Conservation (phyloP, 2,888 invertebrate genomes). For the Rhingia rostrata region DNA sequence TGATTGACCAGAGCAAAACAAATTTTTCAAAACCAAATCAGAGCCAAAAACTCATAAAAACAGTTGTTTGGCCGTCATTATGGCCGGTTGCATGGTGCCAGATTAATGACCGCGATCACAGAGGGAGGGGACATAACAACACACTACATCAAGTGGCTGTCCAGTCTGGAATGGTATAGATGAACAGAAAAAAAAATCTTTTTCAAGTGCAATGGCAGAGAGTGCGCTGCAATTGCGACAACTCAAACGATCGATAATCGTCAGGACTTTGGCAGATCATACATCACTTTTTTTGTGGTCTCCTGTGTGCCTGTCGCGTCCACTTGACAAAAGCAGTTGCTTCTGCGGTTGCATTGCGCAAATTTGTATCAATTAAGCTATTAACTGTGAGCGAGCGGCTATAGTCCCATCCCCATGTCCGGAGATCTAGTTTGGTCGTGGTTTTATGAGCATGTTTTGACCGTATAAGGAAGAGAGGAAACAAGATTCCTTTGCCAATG, state of each 20-base stretch:
- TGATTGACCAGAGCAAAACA: constrained; percentile 58
- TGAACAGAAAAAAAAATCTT: background rate
- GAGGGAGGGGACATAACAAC: constrained; percentile 41
- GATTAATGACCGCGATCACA: constrained; percentile 66
- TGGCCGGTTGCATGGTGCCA: constrained; percentile 60
- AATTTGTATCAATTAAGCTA: constrained; percentile 74
- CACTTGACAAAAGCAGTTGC: constrained; percentile 50
- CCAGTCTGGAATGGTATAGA: background rate
- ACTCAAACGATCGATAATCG: constrained; percentile 73
- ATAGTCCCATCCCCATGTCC: constrained; percentile 31
- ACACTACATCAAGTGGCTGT: constrained; percentile 5
- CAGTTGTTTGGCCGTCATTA: constrained; percentile 67
- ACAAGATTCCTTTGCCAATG: constrained; percentile 41
- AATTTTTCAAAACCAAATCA: constrained; percentile 43
- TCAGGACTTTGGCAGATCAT: constrained; percentile 73
- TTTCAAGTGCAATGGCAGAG: background rate
- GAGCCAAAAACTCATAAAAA: constrained; percentile 57
- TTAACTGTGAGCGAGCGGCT: constrained; percentile 55
- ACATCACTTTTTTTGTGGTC: constrained; percentile 65
- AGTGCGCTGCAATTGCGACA: constrained; percentile 43
- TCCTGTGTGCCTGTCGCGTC: constrained; percentile 6
- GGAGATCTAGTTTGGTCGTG: constrained; percentile 54
- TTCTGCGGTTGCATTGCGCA: constrained; percentile 61
- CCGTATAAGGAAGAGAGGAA: constrained; percentile 56
- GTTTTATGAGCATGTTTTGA: constrained; percentile 55